These are phyloP conservation scores for Poeciliopsis prolifica DNA, from an alignment of 2,113 vertebrate species.

Conservation along the genomic window DNA sequence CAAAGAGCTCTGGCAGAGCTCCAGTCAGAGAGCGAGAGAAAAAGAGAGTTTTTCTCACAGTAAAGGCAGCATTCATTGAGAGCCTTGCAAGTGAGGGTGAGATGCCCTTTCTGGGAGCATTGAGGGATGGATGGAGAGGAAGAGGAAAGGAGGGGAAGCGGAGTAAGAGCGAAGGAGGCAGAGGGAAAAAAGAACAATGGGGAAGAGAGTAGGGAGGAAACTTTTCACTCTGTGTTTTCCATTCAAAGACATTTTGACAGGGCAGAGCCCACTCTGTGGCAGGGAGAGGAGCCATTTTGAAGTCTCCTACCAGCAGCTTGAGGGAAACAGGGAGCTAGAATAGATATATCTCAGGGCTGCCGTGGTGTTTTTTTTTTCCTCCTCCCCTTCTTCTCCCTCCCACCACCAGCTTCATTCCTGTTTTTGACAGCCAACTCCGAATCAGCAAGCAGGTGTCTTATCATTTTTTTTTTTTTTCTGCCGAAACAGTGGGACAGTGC, in stretches of 20 bases:
- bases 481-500: slow-evolving; percentile 68
- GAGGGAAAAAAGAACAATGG: slow-evolving; percentile 37
- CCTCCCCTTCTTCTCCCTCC: neutral
- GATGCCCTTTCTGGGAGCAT: slow-evolving; percentile 70
- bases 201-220: slow-evolving; percentile 56
- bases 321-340: slow-evolving; percentile 75
- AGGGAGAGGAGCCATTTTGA: slow-evolving; percentile 76
- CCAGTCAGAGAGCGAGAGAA: slow-evolving; percentile 35
- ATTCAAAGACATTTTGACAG: slow-evolving; percentile 79
- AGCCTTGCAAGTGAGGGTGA: slow-evolving; percentile 66
- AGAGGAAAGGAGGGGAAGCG: slow-evolving; percentile 21
- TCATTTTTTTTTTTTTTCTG: slow-evolving; percentile 57
- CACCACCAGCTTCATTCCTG: slow-evolving; percentile 64
- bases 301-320: slow-evolving; percentile 77
- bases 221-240: slow-evolving; percentile 73
- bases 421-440: slow-evolving; percentile 74
- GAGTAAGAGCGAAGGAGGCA: slow-evolving; percentile 26
- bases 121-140: slow-evolving; percentile 69
- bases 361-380: slow-evolving; percentile 30
- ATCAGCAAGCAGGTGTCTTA: slow-evolving; percentile 72
- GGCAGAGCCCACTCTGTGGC: slow-evolving; percentile 71
- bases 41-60: slow-evolving; percentile 37
- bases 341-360: slow-evolving; percentile 76
- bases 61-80: slow-evolving; percentile 63
- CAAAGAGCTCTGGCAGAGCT: slow-evolving; percentile 58